Evolutionary conservation across 1,140 invertebrate genomes (phyloP), one percentile per base, ranked within the genome.

Genomic region (Neotoxoptera formosana): DNA sequence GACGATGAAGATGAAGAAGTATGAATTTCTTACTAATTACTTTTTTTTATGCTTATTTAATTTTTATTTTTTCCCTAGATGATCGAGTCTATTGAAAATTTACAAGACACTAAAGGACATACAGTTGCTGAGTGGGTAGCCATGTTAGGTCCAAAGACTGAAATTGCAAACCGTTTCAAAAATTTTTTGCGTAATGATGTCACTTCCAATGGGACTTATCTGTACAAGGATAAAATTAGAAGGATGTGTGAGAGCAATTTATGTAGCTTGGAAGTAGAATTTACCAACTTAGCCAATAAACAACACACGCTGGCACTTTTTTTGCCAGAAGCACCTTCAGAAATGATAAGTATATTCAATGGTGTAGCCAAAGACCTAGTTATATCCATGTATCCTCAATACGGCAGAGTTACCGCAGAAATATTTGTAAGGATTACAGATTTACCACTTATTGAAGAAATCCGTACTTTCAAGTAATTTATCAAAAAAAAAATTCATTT

Each of bases 81-180:
- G 97, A 97, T 99, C 93, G 99, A 99, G 96, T 99, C 98, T 76
- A 99, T 99, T 94, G 99, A 99, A 95, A 99, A 99, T 95, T 95
- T 99, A 20, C 99, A 99, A 95, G 99, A 99, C 95, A 98, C 97
- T 0, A 98, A 99, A 95, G 98, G 98, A 11, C 97, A 99, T 94
- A 96, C 97, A 6, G 97, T 98, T 0, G 97, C 98, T 94, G 99
- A 99, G 94, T 99, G 99, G 98, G 98, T 99, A 2, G 97, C 97
- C 90, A 98, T 99, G 98, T 95, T 99, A 88, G 99, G 98, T n/a
- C 98, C 99, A 1, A 96, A 97, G 88, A 99, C 98, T 23, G 99
- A 99, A 96, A 99, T 99, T 94, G 97, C 98, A 87, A 99, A 99
- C 95, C 96, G 99, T 53, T 99, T 99, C 95, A 99, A 99, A 95